A percentile compares a stretch with the other conserved stretches of the same genome.
Conservation (phyloP, 2,888 invertebrate species). For the Phortica magna region DNA sequence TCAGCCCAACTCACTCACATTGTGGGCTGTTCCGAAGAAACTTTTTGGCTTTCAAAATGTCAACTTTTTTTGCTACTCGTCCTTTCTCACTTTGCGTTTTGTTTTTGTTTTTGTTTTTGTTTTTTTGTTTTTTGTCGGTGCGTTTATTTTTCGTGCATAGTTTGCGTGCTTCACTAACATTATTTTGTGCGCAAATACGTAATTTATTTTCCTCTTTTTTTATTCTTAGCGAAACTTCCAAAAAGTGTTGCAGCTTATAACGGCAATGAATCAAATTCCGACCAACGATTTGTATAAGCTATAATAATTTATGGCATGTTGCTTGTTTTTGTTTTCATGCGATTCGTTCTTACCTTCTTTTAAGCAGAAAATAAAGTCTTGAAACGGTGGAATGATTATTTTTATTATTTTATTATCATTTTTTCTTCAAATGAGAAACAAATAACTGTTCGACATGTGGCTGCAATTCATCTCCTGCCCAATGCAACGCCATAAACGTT, state of each 20-base stretch:
- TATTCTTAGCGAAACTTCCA: not conserved
- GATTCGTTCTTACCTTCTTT: not conserved
- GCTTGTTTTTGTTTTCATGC: not conserved
- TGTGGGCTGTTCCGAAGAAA: slow-evolving; percentile 47
- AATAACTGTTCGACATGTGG: no score
- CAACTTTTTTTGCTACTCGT: slow-evolving; percentile 50
- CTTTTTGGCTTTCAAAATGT: slow-evolving; percentile 64
- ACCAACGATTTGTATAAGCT: slow-evolving; percentile 8
- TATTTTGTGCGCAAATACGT: not conserved
- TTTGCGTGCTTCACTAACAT: not conserved
- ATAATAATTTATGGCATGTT: slow-evolving; percentile 20
- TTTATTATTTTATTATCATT: no score
- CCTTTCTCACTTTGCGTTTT: not conserved
- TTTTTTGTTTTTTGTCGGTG: not conserved
- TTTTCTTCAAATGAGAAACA: no score
- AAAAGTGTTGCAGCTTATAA: slow-evolving; percentile 20
- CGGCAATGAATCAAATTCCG: slow-evolving; percentile 11
- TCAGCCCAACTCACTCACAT: not conserved
- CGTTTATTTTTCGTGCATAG: not conserved
- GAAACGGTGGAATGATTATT: no score
- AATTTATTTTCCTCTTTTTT: not conserved
- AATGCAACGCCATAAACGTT: no score
- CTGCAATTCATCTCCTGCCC: no score
- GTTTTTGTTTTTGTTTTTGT: not conserved
- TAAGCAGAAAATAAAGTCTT: no score